phyloP scores from a whole-genome alignment of 1,140 invertebrate genomes.

The Drosophila navojoa region DNA sequence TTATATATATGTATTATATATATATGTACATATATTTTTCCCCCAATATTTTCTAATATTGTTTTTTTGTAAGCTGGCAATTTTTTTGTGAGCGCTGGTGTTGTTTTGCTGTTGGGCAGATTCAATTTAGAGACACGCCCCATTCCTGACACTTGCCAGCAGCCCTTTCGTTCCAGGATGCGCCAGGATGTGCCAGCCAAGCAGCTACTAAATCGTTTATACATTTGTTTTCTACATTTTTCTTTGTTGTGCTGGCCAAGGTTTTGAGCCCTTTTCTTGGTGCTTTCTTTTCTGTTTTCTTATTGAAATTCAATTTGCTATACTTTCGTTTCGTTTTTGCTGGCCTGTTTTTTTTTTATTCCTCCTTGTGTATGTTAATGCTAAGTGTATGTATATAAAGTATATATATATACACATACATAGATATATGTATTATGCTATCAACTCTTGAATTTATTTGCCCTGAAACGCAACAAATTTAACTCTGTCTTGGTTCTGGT shows the following conservation, averaged over 20 bases:
- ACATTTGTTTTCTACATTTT: constrained; percentile 72
- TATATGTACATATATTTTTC: too few relatives aligned
- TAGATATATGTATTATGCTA: constrained; percentile 2
- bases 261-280: constrained; percentile 63
- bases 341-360: neutral
- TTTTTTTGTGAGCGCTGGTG: constrained; percentile 27
- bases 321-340: constrained; percentile 39
- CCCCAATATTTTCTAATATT: constrained; percentile 35
- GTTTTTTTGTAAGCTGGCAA: constrained; percentile 4
- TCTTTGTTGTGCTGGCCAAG: constrained; percentile 49
- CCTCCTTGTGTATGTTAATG: constrained; percentile 10
- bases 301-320: constrained; percentile 80
- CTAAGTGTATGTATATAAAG: constrained; percentile 11
- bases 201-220: constrained; percentile 81
- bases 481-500: constrained; percentile 36
- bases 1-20: constrained; percentile 11
- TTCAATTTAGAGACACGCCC: constrained; percentile 63
- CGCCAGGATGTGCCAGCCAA: constrained; percentile 58
- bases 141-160: constrained; percentile 73
- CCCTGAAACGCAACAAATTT: constrained; percentile 65
- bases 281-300: constrained; percentile 65
- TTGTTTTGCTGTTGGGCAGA: constrained; percentile 38
- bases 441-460: constrained; percentile 22
- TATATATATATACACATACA: constrained; percentile 9
- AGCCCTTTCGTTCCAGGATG: constrained; percentile 59